Percentiles rank a stretch among this genome's conserved stretches.
These are phyloP conservation scores for Megaustenia siamemsis DNA, from an alignment of 2,888 invertebrate genomes.

Conservation along the genomic window DNA sequence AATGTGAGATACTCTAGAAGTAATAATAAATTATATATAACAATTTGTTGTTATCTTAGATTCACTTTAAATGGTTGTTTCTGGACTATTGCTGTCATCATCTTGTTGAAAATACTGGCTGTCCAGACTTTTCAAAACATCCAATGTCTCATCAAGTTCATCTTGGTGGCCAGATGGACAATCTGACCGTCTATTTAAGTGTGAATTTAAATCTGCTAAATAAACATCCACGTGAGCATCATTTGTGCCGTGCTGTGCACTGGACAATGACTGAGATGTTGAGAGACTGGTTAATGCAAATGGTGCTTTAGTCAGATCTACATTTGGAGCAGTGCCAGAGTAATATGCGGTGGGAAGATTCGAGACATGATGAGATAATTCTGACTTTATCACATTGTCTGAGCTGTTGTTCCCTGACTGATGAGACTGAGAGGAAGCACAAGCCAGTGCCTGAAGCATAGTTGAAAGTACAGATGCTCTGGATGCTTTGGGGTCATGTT, in stretches of 20 bases:
- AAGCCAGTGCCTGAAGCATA: conserved; percentile 30
- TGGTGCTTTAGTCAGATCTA: conserved; percentile 37
- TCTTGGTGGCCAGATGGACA: conserved; percentile 13
- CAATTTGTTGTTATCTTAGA: no score
- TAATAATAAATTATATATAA: no score
- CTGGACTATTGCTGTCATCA: conserved; percentile 24
- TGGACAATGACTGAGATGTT: background rate
- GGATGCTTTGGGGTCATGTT: background rate
- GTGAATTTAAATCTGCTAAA: background rate
- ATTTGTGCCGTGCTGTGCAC: background rate
- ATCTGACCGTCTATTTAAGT: background rate
- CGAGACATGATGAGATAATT: background rate
- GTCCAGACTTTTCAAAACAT: conserved; percentile 48
- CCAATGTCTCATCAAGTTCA: conserved; percentile 45
- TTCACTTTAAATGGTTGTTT: background rate
- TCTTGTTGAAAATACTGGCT: conserved; percentile 52
- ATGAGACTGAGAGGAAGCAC: background rate
- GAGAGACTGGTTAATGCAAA: background rate
- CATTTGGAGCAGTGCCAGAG: conserved; percentile 37
- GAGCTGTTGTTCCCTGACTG: background rate
- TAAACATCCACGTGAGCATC: background rate
- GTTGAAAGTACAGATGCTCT: background rate
- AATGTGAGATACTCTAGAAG: no score
- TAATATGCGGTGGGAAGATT: conserved; percentile 40
- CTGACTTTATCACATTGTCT: background rate